Base-by-base conservation (phyloP, 2,888 invertebrate species). In the Epinotia nisella region DNA sequence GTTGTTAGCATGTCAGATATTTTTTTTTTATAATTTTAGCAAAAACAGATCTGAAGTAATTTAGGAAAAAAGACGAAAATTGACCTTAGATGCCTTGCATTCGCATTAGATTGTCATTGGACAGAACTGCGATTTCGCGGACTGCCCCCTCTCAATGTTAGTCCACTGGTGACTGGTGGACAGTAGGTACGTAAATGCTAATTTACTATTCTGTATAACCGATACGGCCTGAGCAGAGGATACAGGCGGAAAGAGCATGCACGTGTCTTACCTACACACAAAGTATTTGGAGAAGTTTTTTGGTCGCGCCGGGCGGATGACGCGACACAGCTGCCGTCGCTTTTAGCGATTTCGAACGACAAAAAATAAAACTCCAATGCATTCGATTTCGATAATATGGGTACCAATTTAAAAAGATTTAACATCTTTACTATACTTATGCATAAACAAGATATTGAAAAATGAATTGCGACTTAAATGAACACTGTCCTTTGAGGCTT, bases 261-360 rank as follows among this genome's bases (percentile, higher is more conserved):
- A 64, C 58, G 64, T 64, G 56, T 21, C 24, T 9, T 5, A 17
- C 24, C 55, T 19, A 60, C 41, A n/a, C 56, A 64, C 29, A 45
- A 35, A 5, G 24, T 45, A 24, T 67, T 45, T 66, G 24, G 71
- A 39, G 51, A 11, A 51, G 58, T 65, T 71, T 71, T 71, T 71
- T 65, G 39, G 59, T 59, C 39, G 51, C 56, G 49, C 45, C 66
- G 21, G 51, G 29, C 35, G 61, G 62, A 59, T 71, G 74, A 66
- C n/a, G 67, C 29, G 70, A 41, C 55, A 71, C 78, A 78, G 77
- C 78, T 77, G 78, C 70, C 73, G 66, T 21, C 56, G 65, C 71
- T 71, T 74, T 73, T 74, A 75, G 73, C 62, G 62, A 39, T 45
- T 49, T 56, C 7, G 29, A 59, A n/a, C 9, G 24, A 70, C 21